Evolutionary conservation across 2,113 vertebrate genomes (phyloP).

Genomic region (Sebastes schlegelii): DNA sequence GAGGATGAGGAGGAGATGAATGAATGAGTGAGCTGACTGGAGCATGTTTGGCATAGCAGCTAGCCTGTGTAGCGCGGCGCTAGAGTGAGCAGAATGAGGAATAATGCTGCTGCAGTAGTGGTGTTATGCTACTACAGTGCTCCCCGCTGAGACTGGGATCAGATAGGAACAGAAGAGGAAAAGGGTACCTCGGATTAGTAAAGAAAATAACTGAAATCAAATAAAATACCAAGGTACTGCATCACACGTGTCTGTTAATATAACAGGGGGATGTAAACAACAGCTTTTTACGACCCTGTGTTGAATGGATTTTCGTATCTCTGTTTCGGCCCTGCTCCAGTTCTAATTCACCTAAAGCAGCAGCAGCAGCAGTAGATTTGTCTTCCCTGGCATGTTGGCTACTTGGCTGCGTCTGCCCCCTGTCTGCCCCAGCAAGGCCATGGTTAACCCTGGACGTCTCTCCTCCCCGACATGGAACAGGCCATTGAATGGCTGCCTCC

Average conservation of each 20-base stretch:
- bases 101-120: conserved; percentile 42
- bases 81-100: conserved; percentile 61
- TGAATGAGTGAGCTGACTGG: conserved; percentile 69
- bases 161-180: background rate
- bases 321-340: background rate
- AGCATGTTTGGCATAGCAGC: conserved; percentile 66
- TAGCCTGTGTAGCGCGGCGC: conserved; percentile 41
- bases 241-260: background rate
- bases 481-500: conserved; percentile 86
- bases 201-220: background rate
- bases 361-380: conserved; percentile 10
- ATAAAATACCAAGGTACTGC: background rate
- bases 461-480: conserved; percentile 82
- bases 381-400: conserved; percentile 39
- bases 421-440: conserved; percentile 75
- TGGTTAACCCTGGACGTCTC: conserved; percentile 85
- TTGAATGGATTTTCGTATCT: background rate
- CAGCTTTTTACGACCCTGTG: background rate
- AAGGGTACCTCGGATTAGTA: background rate
- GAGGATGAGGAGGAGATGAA: conserved; percentile 59
- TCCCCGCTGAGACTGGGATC: conserved; percentile 16
- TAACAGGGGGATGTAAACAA: conserved; percentile 2
- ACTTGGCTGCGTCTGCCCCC: conserved; percentile 62
- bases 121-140: background rate
- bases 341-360: conserved; percentile 34